Percentiles rank a stretch among this genome's conserved stretches.
Evolutionary conservation across 2,113 vertebrate species (phyloP).

Genomic region (Zosterops pallidus): DNA sequence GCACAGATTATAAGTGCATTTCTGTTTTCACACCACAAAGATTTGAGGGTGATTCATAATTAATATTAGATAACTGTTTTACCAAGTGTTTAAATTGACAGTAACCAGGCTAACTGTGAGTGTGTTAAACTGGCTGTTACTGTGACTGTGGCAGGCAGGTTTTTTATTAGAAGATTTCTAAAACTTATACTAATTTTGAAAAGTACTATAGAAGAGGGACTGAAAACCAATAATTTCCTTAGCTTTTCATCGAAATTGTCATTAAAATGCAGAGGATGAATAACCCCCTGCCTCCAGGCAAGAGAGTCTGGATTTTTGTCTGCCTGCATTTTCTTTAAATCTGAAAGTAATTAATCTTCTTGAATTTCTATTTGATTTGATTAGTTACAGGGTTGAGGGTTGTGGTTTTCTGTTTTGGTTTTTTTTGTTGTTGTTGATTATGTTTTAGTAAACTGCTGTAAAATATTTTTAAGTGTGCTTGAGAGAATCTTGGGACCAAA

Average conservation of each 20-base stretch:
- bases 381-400: background rate
- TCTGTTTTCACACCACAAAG: background rate
- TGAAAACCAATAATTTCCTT: background rate
- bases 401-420: background rate
- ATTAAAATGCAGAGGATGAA: conserved; percentile 13
- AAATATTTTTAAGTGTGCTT: background rate
- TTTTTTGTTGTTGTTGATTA: background rate
- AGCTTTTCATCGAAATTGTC: background rate
- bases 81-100: background rate
- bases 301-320: background rate
- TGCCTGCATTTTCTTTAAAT: background rate
- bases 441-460: background rate
- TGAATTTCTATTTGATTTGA: conserved; percentile 8
- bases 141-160: background rate
- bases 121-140: background rate
- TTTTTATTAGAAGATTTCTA: background rate
- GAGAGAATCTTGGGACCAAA: background rate
- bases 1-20: background rate
- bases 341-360: conserved; percentile 15
- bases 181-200: background rate
- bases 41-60: background rate
- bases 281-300: background rate
- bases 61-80: background rate
- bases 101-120: background rate
- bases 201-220: background rate